Evolutionary conservation across 2,888 invertebrate species (phyloP).

Genomic region (Mythimna lalbum): DNA sequence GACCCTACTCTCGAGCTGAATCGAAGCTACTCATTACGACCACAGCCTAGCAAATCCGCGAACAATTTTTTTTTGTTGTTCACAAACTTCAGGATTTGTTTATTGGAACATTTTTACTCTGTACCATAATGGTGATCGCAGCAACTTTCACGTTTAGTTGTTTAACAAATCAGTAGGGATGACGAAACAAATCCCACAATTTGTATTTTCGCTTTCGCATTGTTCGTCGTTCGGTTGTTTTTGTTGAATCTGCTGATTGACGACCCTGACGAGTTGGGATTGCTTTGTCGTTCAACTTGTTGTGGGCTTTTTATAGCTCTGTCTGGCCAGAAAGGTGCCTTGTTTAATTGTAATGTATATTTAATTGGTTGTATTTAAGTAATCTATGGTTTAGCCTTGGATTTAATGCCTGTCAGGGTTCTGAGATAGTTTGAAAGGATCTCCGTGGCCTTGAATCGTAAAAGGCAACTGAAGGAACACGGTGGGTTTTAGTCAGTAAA

Average conservation of each 20-base stretch:
- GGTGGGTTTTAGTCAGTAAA: too few relatives aligned
- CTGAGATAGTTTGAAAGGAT: too few relatives aligned
- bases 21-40: conserved; percentile 67
- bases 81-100: conserved; percentile 25
- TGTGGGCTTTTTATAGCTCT: conserved; percentile 59
- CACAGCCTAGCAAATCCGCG: conserved; percentile 46
- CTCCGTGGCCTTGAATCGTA: too few relatives aligned
- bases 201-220: conserved; percentile 62
- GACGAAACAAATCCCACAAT: conserved; percentile 72
- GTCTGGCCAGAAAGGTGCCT: conserved; percentile 54
- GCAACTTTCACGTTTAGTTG: conserved; percentile 55
- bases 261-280: conserved; percentile 68
- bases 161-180: conserved; percentile 71
- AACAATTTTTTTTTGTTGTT: conserved; percentile 39
- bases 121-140: conserved; percentile 52
- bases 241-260: conserved; percentile 70
- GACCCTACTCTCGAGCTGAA: conserved; percentile 58
- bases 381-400: conserved; percentile 3
- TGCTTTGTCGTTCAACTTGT: conserved; percentile 66
- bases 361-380: conserved; percentile 35
- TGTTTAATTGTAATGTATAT: conserved; percentile 56
- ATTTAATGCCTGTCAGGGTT: not conserved
- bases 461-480: too few relatives aligned
- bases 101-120: conserved; percentile 49
- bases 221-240: conserved; percentile 64